These are phyloP conservation scores for Epinephelus cyanopodus DNA, from an alignment of 2,113 vertebrate species.

Conservation along the genomic window DNA sequence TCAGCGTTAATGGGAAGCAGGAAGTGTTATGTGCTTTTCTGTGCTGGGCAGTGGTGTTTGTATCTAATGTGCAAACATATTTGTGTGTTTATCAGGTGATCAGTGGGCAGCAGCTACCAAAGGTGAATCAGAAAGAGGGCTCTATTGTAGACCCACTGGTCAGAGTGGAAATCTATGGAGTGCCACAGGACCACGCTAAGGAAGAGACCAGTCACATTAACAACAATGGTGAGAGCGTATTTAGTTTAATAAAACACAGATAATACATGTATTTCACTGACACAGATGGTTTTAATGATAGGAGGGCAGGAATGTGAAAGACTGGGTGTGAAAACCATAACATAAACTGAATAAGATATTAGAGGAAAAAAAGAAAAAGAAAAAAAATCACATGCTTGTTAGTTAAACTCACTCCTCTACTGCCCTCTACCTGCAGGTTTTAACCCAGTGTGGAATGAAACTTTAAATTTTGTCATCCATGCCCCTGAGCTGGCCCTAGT, in stretches of 20 bases:
- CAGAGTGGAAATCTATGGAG: conserved; percentile 91
- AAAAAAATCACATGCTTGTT: neutral
- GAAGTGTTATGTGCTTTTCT: neutral
- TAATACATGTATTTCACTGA: neutral
- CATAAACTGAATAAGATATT: neutral
- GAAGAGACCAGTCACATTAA: conserved; percentile 92
- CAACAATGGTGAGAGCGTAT: conserved; percentile 89
- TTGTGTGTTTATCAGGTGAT: conserved; percentile 87
- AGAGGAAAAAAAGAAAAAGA: neutral
- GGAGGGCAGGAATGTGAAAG: neutral
- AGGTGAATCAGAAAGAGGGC: conserved; percentile 91
- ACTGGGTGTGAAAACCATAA: neutral
- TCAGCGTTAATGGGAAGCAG: too few species aligned
- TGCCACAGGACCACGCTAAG: conserved; percentile 85
- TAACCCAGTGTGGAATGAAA: conserved; percentile 93
- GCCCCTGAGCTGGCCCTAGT: conserved; percentile 92
- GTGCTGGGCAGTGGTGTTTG: neutral
- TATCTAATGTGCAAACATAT: neutral
- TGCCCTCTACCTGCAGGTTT: conserved; percentile 86
- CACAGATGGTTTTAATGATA: neutral
- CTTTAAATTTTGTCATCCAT: conserved; percentile 88
- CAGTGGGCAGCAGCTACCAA: conserved; percentile 96
- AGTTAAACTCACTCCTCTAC: conserved; percentile 1
- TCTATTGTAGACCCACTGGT: conserved; percentile 94
- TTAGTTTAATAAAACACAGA: neutral